Evolutionary conservation across 1,140 invertebrate genomes (phyloP), one percentile per base, ranked within the genome.

Genomic region (Drosophila arawakana): DNA sequence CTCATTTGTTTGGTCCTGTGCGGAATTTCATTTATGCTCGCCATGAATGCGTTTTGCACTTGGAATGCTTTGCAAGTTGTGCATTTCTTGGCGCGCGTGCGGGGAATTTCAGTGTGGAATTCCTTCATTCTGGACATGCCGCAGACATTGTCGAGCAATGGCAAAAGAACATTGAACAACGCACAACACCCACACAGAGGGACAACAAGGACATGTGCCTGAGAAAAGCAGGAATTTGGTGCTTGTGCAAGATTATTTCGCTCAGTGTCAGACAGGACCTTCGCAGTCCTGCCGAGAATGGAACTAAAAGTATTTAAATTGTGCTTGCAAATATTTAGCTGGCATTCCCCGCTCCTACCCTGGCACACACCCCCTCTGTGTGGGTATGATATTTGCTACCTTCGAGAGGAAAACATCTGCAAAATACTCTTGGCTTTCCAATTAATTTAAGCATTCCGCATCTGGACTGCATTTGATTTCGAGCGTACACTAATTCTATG

Each of bases 1-100:
- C 39, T 62, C 76, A 72, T 78, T 81, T 68, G 47, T 72, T 76
- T 77, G 58, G 61, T 54, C 59, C 60, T 73, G 81, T 35, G 70
- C 76, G 84, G 75, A 80, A 88, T 88, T 89, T 79, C 74, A 89
- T 83, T 88, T 89, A 88, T 88, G 83, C 75, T 69, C 73, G 68
- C 83, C 83, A 78, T 80, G 73, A 89, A 83, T 89, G 84, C 76
- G 84, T 89, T 73, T 77, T 88, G 78, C 74, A 78, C 84, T 82
- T 89, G 84, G 84, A 81, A 89, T 88, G 74, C 80, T 63, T 76
- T 84, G 74, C 35, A 75, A 88, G 84, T 88, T 89, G 84, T 88
- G 84, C 84, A 88, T 88, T 88, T 88, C 80, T 89, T 88, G 74
- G 66, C 65, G 83, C 84, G 84, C 84, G 84, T 88, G 80, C 84